phyloP scores from a whole-genome alignment of 2,113 vertebrate species.

The Dicaeum eximium region DNA sequence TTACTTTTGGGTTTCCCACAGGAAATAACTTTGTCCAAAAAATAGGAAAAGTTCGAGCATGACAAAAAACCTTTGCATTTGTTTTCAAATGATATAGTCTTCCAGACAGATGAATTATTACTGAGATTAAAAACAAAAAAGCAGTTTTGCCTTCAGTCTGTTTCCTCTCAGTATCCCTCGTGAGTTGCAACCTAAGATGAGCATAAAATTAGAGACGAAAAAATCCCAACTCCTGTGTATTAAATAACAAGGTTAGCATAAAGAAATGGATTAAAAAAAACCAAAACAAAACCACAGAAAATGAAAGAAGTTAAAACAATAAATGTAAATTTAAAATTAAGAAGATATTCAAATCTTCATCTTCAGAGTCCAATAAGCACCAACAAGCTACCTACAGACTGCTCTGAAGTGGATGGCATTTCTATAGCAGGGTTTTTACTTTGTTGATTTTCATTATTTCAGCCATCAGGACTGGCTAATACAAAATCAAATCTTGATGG shows the following conservation, averaged over 20 bases:
- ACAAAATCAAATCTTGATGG: neutral
- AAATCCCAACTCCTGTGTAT: accelerated
- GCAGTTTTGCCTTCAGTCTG: neutral
- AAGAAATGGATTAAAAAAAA: neutral
- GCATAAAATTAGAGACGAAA: neutral
- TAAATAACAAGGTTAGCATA: neutral
- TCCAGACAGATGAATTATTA: neutral
- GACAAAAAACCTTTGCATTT: neutral
- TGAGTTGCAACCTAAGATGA: neutral
- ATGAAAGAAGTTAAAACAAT: neutral
- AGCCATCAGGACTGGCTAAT: neutral
- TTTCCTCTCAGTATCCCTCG: neutral
- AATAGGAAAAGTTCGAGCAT: neutral
- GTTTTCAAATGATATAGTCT: neutral
- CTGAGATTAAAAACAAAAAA: neutral
- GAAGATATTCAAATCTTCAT: neutral
- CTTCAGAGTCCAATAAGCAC: neutral
- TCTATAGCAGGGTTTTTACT: neutral
- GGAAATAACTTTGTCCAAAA: neutral
- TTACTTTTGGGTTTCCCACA: neutral
- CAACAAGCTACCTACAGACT: neutral
- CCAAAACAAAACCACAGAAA: neutral
- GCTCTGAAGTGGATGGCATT: neutral
- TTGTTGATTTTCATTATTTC: neutral
- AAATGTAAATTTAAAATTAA: neutral